Conservation (phyloP, 2,888 invertebrate species). For the Drosophila mimica region DNA sequence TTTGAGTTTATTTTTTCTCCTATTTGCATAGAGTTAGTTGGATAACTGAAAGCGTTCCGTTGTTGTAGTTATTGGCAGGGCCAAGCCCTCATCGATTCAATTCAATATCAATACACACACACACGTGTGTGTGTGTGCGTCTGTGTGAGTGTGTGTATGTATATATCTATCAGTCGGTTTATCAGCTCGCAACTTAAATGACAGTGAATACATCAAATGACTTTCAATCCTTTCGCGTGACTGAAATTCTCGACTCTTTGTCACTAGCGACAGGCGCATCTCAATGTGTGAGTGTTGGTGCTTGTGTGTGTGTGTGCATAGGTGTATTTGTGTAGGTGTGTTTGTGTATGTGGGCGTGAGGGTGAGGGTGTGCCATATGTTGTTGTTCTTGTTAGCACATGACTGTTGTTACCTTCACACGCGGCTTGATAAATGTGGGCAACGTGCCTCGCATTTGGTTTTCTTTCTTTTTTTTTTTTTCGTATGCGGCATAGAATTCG, state of each 20-base stretch:
- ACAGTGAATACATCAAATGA: constrained; percentile 77
- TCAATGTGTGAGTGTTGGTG: constrained; percentile 6
- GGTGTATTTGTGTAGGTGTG: constrained; percentile 18
- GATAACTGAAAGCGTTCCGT: constrained; percentile 43
- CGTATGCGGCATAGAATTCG: constrained; percentile 15
- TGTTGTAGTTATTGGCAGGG: constrained; percentile 52
- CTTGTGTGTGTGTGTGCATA: background rate
- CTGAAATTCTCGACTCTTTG: constrained; percentile 78
- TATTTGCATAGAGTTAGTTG: constrained; percentile 17
- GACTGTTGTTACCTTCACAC: constrained; percentile 32
- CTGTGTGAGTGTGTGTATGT: background rate
- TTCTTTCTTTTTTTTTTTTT: constrained; percentile 17
- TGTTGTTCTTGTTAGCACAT: constrained; percentile 62
- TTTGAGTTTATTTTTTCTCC: constrained; percentile 16
- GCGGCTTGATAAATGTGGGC: constrained; percentile 66
- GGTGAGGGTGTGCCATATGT: constrained; percentile 43
- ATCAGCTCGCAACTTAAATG: constrained; percentile 74
- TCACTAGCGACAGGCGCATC: constrained; percentile 61
- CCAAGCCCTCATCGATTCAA: constrained; percentile 44
- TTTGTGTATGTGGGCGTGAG: constrained; percentile 11
- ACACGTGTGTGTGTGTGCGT: background rate
- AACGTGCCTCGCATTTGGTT: constrained; percentile 69
- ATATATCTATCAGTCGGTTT: constrained; percentile 66
- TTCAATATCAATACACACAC: constrained; percentile 40
- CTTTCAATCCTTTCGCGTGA: constrained; percentile 80